These are phyloP conservation scores for Perizoma flavofasciatum DNA, from an alignment of 2,888 invertebrate genomes.

Conservation along the genomic window DNA sequence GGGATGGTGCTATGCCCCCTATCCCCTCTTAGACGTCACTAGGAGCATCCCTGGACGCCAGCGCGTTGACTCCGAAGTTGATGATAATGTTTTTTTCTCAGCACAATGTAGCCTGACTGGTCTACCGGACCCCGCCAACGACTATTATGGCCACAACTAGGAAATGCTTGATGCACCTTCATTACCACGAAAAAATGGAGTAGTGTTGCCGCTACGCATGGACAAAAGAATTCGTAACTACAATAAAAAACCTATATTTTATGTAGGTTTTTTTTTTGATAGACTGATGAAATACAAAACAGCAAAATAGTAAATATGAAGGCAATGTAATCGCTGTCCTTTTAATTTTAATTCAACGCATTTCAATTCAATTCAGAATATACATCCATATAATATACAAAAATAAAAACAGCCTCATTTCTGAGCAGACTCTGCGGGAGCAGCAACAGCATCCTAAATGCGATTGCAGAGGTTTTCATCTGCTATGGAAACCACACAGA, in stretches of 20 bases:
- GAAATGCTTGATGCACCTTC: slow-evolving; percentile 62
- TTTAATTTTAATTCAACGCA: too few relatives aligned
- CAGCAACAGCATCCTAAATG: too few relatives aligned
- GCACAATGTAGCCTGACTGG: slow-evolving; percentile 46
- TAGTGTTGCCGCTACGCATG: slow-evolving; percentile 38
- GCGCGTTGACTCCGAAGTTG: slow-evolving; percentile 36
- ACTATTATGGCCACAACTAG: slow-evolving; percentile 63
- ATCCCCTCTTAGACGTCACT: slow-evolving; percentile 1
- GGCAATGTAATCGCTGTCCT: not conserved
- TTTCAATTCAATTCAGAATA: too few relatives aligned
- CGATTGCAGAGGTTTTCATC: too few relatives aligned
- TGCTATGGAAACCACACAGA: too few relatives aligned
- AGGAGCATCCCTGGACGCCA: slow-evolving; percentile 10
- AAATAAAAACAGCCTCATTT: too few relatives aligned
- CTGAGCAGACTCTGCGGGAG: too few relatives aligned
- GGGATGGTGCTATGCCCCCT: not conserved
- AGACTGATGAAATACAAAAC: too few relatives aligned
- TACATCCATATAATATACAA: too few relatives aligned
- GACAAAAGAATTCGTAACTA: slow-evolving; percentile 18
- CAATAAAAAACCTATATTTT: slow-evolving; percentile 8
- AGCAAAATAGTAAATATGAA: too few relatives aligned
- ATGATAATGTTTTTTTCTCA: slow-evolving; percentile 55
- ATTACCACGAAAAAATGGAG: slow-evolving; percentile 73
- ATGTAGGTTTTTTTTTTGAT: too few relatives aligned
- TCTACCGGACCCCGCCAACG: slow-evolving; percentile 38